Conservation (phyloP, 2,888 invertebrate genomes). For the Ochlodes sylvanus region DNA sequence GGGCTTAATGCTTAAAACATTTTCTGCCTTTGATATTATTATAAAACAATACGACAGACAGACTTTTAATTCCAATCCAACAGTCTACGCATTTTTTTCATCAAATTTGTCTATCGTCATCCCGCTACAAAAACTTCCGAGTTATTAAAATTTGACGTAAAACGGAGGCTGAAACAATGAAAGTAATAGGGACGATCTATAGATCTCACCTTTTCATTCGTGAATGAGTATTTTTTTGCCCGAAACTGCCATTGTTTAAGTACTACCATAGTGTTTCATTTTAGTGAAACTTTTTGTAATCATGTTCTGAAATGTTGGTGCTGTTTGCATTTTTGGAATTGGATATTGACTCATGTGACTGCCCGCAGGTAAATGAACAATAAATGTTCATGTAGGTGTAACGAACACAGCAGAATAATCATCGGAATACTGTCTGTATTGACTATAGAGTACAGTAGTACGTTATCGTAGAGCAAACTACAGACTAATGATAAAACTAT, state of each 20-base stretch:
- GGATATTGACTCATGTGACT: background rate
- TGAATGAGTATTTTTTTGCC: constrained; percentile 35
- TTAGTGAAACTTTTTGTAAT: constrained; percentile 33
- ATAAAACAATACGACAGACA: too few species aligned
- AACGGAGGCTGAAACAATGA: constrained; percentile 34
- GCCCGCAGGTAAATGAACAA: constrained; percentile 1
- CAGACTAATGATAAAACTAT: too few species aligned
- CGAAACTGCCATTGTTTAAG: constrained; percentile 29
- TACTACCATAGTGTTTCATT: constrained; percentile 27
- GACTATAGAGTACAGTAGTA: too few species aligned
- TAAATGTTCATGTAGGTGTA: background rate
- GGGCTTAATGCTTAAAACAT: too few species aligned
- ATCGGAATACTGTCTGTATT: too few species aligned
- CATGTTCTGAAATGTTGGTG: constrained; percentile 18
- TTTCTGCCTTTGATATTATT: too few species aligned
- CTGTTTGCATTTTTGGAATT: constrained; percentile 5
- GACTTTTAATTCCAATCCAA: background rate
- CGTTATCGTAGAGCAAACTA: too few species aligned
- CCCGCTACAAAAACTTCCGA: constrained; percentile 11
- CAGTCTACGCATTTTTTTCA: background rate
- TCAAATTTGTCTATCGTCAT: constrained; percentile 19
- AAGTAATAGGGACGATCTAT: constrained; percentile 36
- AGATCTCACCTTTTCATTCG: constrained; percentile 32
- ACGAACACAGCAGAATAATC: background rate
- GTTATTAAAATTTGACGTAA: constrained; percentile 35